Base-by-base conservation (phyloP, 2,888 invertebrate genomes). In the Chironomus riparius region DNA sequence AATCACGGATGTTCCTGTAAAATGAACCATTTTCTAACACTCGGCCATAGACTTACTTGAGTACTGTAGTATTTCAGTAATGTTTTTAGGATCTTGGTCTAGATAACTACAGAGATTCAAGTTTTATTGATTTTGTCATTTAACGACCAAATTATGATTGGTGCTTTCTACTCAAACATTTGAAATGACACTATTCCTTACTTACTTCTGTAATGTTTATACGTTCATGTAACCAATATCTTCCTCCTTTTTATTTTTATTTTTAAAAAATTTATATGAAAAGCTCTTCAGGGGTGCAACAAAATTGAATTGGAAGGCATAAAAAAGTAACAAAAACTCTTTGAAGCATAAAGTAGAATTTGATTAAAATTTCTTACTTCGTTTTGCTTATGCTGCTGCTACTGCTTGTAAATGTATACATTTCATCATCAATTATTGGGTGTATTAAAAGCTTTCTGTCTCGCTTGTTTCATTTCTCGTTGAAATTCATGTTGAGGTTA, bases 401-500 rank as follows among this genome's bases (percentile, higher is more conserved):
- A 12, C 12, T 65, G 65, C 65, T 24, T 65, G 65, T 21, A 18
- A 65, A 65, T 38, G 24, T 24, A 21, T 21, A 65, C 12, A 65
- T 21, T 24, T 65, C 65, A 65, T 24, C 10, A 12, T 56, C 56
- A 56, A 56, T 56, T 56, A 56, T 56, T 56, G 56, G 18, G 56
- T 18, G 56, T 18, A 56, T 56, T 56, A 56, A 56, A 56, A 56
- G n/a, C 18, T 18, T 56, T 56, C 56, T 2, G n/a, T 56, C 56
- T 56, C 56, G 15, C 18, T 56, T 56, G 7, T 56, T 24, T 56
- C 56, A 12, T 38, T 38, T 38, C 38, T 38, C 38, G 38, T 38
- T 38, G 56, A 65, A 22, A 65, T 65, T 65, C 65, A 65, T 65
- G 65, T 65, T 65, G 65, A 65, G 65, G 22, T 65, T 65, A 65